Base-by-base conservation (phyloP, 2,888 invertebrate genomes). In the Hanleya hanleyi region DNA sequence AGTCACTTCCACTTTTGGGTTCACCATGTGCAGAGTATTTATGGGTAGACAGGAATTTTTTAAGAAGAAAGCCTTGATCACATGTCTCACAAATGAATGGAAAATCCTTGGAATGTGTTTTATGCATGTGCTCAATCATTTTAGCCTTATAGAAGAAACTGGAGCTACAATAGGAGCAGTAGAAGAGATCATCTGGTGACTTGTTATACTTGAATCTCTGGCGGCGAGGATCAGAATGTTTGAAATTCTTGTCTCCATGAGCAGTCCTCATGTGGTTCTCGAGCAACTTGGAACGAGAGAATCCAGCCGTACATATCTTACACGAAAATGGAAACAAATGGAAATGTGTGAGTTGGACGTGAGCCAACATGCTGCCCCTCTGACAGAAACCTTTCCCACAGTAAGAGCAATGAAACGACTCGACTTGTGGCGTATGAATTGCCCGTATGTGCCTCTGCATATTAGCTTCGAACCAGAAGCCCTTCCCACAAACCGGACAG, bases 361-460 rank as follows among this genome's bases (percentile, higher is more conserved):
- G 85, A 18, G 81, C 73, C 22, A 81, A 74, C 83, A 83, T 81
- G 3, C 80, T 75, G n/a, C 72, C 67, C 49, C 83, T 84, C 32
- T 79, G 74, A 22, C 62, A 69, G 67, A 83, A 86, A 0, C 84
- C 84, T 70, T 82, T 83, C 9, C 84, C 85, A 74, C 85, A 86
- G 68, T 86, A 86, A 2, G 84, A 83, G 49, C 85, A 86, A 69
- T 86, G 85, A 66, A 78, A 84, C 6, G 74, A 77, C 70, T 85
- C 85, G 22, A 69, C 70, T 37, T 78, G 78, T 2, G 78, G 74
- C 15, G 77, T 73, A 74, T 87, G 86, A 9, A 86, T 75, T 12
- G 78, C 57, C 15, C 73, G 57, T n/a, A 81, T 73, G 71, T 87
- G 86, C 68, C 85, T 74, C 67, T 80, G 77, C 5, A 84, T 76